These are phyloP conservation scores for Drosophila borborema DNA, from an alignment of 2,888 invertebrate species.

Conservation along the genomic window DNA sequence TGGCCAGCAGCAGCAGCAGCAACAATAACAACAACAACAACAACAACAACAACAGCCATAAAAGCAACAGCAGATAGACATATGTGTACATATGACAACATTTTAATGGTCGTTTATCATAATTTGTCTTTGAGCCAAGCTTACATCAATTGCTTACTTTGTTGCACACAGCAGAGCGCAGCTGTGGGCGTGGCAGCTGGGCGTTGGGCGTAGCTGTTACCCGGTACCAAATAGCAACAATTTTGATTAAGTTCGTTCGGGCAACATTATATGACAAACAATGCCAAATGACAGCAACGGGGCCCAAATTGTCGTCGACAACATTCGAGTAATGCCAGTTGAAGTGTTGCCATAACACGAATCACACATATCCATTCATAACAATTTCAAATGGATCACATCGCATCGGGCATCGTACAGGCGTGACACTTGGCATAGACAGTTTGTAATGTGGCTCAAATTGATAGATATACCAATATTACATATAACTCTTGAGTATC, in stretches of 20 bases:
- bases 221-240: slow-evolving; percentile 38
- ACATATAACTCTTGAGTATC: neutral
- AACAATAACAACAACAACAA: slow-evolving; percentile 6
- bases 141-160: slow-evolving; percentile 65
- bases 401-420: neutral
- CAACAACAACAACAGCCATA: slow-evolving; percentile 6
- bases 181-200: slow-evolving; percentile 33
- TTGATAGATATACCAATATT: neutral
- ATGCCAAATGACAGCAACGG: slow-evolving; percentile 16
- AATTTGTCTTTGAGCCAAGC: slow-evolving; percentile 69
- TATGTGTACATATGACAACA: slow-evolving; percentile 75
- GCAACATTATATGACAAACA: slow-evolving; percentile 35
- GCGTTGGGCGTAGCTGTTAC: slow-evolving; percentile 33
- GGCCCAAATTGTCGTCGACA: slow-evolving; percentile 33
- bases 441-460: neutral
- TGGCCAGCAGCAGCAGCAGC: slow-evolving; percentile 25
- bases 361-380: slow-evolving; percentile 41
- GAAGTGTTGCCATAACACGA: slow-evolving; percentile 36
- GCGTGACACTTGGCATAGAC: slow-evolving; percentile 11
- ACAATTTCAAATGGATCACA: slow-evolving; percentile 35
- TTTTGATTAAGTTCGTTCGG: slow-evolving; percentile 46
- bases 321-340: slow-evolving; percentile 17
- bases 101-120: slow-evolving; percentile 77
- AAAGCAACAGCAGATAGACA: slow-evolving; percentile 43
- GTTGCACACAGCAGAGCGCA: slow-evolving; percentile 10